Evolutionary conservation across 2,797 vertebrate species (phyloP).

Genomic region (Pantherophis alleghaniensis): DNA sequence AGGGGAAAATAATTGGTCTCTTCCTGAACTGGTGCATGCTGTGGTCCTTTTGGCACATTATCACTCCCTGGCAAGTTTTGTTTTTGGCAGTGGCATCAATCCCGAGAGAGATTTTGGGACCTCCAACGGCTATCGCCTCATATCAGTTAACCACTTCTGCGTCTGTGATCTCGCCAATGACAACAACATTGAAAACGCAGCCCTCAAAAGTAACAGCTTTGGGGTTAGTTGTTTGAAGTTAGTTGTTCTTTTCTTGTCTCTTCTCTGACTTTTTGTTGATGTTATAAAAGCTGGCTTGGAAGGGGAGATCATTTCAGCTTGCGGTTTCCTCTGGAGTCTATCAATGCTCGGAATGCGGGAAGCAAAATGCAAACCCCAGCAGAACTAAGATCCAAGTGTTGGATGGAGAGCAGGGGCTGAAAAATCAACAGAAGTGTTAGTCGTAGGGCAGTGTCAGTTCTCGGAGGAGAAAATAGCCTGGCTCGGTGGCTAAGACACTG

Average conservation of each 20-base stretch:
- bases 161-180: conserved; percentile 81
- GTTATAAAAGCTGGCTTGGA: not conserved
- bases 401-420: not conserved
- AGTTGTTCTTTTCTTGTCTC: conserved; percentile 19
- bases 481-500: too few species aligned
- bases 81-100: conserved; percentile 84
- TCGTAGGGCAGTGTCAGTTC: not conserved
- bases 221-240: conserved; percentile 72
- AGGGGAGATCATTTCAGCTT: too few species aligned
- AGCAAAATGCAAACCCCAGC: not conserved
- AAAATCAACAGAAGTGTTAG: not conserved
- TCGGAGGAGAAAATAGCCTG: not conserved
- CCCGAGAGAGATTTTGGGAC: conserved; percentile 76
- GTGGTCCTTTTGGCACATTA: conserved; percentile 83
- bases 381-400: not conserved
- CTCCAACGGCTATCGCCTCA: conserved; percentile 72
- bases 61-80: conserved; percentile 83
- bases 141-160: conserved; percentile 78
- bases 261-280: conserved; percentile 34
- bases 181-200: conserved; percentile 79
- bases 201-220: conserved; percentile 71
- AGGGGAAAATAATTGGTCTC: conserved; percentile 85
- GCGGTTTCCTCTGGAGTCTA: not conserved
- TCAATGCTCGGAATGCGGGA: not conserved
- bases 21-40: conserved; percentile 83